A percentile compares a stretch with the other conserved stretches of the same genome.
Evolutionary conservation across 2,888 invertebrate species (phyloP).

Genomic region (Chrysodeixis includens): DNA sequence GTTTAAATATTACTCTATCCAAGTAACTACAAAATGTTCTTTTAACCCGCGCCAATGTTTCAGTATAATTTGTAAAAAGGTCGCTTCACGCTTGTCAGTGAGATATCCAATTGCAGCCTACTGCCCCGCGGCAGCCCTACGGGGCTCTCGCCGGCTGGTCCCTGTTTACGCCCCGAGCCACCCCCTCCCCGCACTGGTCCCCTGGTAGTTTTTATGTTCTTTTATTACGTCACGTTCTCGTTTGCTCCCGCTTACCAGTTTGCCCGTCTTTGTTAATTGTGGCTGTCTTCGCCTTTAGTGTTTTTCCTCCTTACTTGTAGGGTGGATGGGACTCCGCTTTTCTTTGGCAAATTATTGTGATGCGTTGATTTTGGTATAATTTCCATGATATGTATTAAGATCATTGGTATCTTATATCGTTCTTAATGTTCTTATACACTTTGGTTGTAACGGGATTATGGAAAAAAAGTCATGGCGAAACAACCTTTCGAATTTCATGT

Average conservation of each 20-base stretch:
- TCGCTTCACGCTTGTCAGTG: no score
- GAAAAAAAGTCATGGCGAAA: no score
- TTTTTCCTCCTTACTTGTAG: conserved; percentile 52
- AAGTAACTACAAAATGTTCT: no score
- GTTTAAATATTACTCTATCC: no score
- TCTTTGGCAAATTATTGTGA: conserved; percentile 25
- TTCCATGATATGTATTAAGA: background rate
- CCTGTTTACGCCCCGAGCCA: conserved; percentile 61
- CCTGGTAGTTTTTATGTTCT: conserved; percentile 62
- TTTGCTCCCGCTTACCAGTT: conserved; percentile 62
- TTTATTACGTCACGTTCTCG: conserved; percentile 65
- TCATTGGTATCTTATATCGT: background rate
- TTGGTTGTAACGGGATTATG: no score
- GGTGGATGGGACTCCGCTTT: conserved; percentile 22
- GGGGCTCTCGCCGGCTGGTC: conserved; percentile 54
- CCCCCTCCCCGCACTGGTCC: conserved; percentile 57
- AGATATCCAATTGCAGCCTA: no score
- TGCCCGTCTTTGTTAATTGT: conserved; percentile 66
- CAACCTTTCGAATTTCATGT: no score
- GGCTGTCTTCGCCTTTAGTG: conserved; percentile 64
- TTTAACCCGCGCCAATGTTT: no score
- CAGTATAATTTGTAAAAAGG: no score
- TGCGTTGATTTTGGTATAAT: conserved; percentile 17
- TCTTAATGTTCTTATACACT: no score
- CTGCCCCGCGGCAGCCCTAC: conserved; percentile 36